Base-by-base conservation (phyloP, 1,140 invertebrate genomes). In the Epicauta chinensis region DNA sequence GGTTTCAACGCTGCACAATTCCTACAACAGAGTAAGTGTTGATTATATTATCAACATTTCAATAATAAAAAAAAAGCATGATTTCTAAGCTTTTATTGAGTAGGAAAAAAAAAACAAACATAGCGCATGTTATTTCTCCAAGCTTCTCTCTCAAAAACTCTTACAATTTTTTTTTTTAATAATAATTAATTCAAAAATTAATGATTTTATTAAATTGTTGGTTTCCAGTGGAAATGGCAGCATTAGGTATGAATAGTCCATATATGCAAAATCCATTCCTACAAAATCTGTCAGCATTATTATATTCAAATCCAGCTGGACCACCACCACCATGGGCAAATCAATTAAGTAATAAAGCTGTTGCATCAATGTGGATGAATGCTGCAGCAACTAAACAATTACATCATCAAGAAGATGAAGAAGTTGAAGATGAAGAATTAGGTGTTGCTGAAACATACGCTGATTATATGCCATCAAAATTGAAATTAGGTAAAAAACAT, bases 361-460 rank as follows among this genome's bases (percentile, higher is more conserved):
- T 80, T 1, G 69, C 72, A 48, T 76, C 78, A 15, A 69, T 78
- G 64, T 81, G 77, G 78, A 77, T 76, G 73, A 76, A 77, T 58
- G 53, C 72, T 17, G 71, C 67, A 53, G 70, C 64, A 67, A 64
- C 75, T 61, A 71, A 55, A 16, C 42, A 58, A 46, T 59, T 54
- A 36, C 64, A 63, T 16, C 65, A 68, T 37, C 64, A 70, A 51
- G 66, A 71, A 44, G 68, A 69, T 38, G 64, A 64, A 55, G 59
- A 93, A 63, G 89, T 83, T 2, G 93, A 97, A 56, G 94, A 97
- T 61, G 94, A 99, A 70, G 92, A 97, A 63, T 87, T 98, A 79
- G 93, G 93, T 12, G 91, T 97, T 23, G 94, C 94, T 1, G 96
- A 98, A 75, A 98, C 96, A 0, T 99, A 98, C 69, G 85, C 92